These are phyloP conservation scores for Vespertilio murinus DNA, from an alignment of 2,797 vertebrate species.

Conservation along the genomic window DNA sequence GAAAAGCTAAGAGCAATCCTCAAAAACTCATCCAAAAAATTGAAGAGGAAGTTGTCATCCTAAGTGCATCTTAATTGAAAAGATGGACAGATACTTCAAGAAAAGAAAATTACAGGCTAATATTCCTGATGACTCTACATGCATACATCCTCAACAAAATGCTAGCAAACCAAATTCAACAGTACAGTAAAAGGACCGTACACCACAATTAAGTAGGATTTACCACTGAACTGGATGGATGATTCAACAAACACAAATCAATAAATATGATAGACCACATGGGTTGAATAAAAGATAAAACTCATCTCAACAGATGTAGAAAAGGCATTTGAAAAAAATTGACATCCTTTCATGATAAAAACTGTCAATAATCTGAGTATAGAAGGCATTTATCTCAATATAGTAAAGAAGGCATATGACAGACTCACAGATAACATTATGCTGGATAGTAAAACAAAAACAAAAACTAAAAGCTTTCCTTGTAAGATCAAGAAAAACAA, in stretches of 20 bases:
- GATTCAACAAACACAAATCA: background rate
- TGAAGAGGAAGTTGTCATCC: background rate
- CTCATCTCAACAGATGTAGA: background rate
- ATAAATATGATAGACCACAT: background rate
- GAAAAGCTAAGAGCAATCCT: background rate
- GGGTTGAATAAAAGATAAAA: background rate
- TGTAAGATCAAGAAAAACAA: background rate
- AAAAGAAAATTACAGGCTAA: background rate
- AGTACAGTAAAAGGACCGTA: background rate
- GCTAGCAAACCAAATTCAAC: background rate
- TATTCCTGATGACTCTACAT: background rate
- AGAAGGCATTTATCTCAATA: background rate
- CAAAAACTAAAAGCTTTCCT: background rate
- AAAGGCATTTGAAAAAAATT: background rate
- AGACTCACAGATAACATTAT: background rate
- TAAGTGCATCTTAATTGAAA: background rate
- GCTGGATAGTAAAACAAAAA: background rate
- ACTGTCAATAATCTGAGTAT: background rate
- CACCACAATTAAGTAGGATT: background rate
- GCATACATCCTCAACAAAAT: background rate
- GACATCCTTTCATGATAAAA: background rate
- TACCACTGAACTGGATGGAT: background rate
- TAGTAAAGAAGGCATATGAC: background rate
- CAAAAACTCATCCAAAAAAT: background rate
- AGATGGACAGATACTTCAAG: background rate